Evolutionary conservation across 2,888 invertebrate species (phyloP).

Genomic region (Latheticus oryzae): DNA sequence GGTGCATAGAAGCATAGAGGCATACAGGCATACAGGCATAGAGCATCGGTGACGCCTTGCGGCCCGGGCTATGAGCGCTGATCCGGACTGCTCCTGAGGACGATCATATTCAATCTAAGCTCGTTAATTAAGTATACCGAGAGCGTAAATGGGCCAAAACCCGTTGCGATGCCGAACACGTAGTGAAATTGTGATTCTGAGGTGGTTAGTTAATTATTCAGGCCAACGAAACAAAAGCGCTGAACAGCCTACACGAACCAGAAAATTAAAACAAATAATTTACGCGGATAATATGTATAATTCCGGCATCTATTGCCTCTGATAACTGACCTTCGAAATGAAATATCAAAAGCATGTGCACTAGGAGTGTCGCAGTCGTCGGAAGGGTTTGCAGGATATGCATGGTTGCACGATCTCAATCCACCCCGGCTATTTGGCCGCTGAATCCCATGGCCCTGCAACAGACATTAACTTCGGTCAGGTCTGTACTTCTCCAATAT

Average conservation of each 20-base stretch:
- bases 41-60: constrained; percentile 46
- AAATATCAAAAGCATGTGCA: constrained; percentile 58
- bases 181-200: constrained; percentile 65
- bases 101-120: constrained; percentile 52
- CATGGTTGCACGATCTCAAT: constrained; percentile 63
- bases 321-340: constrained; percentile 56
- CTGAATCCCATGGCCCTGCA: constrained; percentile 63
- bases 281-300: constrained; percentile 56
- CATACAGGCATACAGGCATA: constrained; percentile 39
- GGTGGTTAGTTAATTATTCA: constrained; percentile 64
- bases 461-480: constrained; percentile 54
- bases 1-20: constrained; percentile 45
- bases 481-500: constrained; percentile 44
- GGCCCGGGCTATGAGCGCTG: constrained; percentile 49
- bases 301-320: constrained; percentile 41
- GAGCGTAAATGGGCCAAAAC: constrained; percentile 54
- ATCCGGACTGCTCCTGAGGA: constrained; percentile 46
- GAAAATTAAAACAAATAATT: constrained; percentile 63
- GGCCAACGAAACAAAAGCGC: constrained; percentile 58
- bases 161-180: constrained; percentile 63
- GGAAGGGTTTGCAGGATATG: constrained; percentile 57
- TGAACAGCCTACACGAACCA: constrained; percentile 54
- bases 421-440: constrained; percentile 62
- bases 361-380: constrained; percentile 56
- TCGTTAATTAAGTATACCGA: constrained; percentile 55